Conservation (phyloP, 2,888 invertebrate genomes). For the Lomographa bimaculata region DNA sequence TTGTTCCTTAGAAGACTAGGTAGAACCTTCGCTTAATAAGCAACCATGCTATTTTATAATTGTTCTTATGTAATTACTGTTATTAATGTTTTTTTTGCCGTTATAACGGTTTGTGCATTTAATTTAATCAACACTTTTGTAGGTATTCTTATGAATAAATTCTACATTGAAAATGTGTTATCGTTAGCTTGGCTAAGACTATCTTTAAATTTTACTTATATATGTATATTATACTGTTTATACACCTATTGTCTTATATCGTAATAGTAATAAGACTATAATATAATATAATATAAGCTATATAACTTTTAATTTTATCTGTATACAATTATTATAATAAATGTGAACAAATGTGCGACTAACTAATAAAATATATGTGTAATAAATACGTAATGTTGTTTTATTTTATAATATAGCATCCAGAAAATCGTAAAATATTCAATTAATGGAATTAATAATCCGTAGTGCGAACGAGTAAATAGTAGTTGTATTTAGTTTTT, state of each 20-base stretch:
- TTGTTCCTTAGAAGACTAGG: constrained; percentile 1
- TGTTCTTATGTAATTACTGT: constrained; percentile 1
- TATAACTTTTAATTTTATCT: constrained; percentile 23
- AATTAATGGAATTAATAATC: no score
- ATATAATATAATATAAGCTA: constrained; percentile 19
- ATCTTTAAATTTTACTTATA: constrained; percentile 2
- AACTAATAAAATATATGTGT: constrained; percentile 25
- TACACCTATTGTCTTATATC: constrained; percentile 8
- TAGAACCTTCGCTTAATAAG: constrained; percentile 2
- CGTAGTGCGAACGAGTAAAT: no score
- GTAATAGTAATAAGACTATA: constrained; percentile 24
- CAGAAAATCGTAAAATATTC: no score
- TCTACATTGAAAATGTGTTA: constrained; percentile 15
- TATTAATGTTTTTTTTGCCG: constrained; percentile 10
- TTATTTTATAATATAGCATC: background rate
- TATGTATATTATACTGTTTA: constrained; percentile 12
- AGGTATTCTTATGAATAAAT: constrained; percentile 4
- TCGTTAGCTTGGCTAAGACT: constrained; percentile 21
- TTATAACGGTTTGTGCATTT: constrained; percentile 21
- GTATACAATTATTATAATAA: constrained; percentile 24
- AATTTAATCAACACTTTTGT: constrained; percentile 10
- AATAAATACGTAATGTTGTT: constrained; percentile 11
- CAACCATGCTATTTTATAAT: constrained; percentile 5
- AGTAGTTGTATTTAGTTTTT: no score
- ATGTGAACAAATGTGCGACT: constrained; percentile 27